Conservation (phyloP, 2,797 vertebrate species). For the Dipus sagitta region DNA sequence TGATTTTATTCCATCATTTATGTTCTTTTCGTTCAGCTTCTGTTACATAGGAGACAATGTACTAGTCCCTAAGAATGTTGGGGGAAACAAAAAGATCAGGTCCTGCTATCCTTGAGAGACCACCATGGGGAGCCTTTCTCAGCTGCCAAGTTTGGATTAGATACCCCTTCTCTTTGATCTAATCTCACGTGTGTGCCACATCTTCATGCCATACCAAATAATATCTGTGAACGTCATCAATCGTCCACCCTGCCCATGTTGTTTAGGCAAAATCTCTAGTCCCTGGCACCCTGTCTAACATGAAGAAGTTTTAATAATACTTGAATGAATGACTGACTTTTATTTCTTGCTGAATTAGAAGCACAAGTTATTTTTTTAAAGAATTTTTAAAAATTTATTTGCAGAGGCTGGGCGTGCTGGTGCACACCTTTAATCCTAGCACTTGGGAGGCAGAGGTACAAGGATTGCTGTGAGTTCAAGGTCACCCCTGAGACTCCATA, state of each 20-base stretch:
- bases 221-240: neutral
- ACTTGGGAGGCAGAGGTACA: no score
- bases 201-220: neutral
- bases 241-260: neutral
- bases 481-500: no score
- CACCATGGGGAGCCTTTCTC: neutral
- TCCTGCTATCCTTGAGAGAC: neutral
- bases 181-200: neutral
- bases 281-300: neutral
- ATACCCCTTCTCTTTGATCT: neutral
- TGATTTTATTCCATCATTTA: constrained; percentile 25
- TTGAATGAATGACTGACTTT: constrained; percentile 17
- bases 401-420: no score
- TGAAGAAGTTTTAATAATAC: neutral
- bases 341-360: constrained; percentile 20
- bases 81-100: neutral
- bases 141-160: neutral
- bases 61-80: neutral
- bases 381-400: no score
- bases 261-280: neutral
- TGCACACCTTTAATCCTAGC: no score
- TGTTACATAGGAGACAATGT: neutral
- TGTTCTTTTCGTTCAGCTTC: neutral
- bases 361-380: neutral
- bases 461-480: no score